These are phyloP conservation scores for Xenopus petersii DNA, from an alignment of 2,797 vertebrate genomes.

Conservation along the genomic window DNA sequence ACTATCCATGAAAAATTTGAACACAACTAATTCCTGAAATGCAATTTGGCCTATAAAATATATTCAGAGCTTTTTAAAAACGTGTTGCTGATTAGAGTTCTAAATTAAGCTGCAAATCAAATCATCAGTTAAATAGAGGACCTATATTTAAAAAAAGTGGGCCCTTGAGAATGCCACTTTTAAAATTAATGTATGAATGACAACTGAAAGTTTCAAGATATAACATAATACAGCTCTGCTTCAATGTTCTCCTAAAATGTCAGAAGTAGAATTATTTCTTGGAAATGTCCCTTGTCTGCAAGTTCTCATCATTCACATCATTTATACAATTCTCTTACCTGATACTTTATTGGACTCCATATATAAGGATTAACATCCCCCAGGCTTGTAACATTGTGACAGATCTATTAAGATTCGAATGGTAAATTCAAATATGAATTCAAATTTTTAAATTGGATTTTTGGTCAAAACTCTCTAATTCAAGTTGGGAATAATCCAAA, in stretches of 20 bases:
- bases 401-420: too few relatives aligned
- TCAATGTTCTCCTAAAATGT: slow-evolving; percentile 44
- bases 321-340: slow-evolving; percentile 58
- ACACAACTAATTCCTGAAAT: too few relatives aligned
- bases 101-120: neutral
- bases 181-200: slow-evolving; percentile 37
- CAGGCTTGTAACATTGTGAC: too few relatives aligned
- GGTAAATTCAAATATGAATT: too few relatives aligned
- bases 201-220: slow-evolving; percentile 56
- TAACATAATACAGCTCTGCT: slow-evolving; percentile 60
- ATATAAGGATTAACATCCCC: too few relatives aligned
- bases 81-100: neutral
- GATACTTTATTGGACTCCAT: too few relatives aligned
- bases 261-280: slow-evolving; percentile 58
- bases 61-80: neutral
- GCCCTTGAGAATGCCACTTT: neutral
- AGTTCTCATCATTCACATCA: slow-evolving; percentile 55
- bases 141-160: slow-evolving; percentile 12
- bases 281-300: slow-evolving; percentile 61
- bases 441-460: too few relatives aligned
- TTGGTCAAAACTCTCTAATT: too few relatives aligned
- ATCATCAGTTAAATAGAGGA: neutral
- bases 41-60: neutral
- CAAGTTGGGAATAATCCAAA: too few relatives aligned
- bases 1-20: too few relatives aligned